phyloP scores from a whole-genome alignment of 2,797 vertebrate genomes.

The Rhynchotus rufescens region DNA sequence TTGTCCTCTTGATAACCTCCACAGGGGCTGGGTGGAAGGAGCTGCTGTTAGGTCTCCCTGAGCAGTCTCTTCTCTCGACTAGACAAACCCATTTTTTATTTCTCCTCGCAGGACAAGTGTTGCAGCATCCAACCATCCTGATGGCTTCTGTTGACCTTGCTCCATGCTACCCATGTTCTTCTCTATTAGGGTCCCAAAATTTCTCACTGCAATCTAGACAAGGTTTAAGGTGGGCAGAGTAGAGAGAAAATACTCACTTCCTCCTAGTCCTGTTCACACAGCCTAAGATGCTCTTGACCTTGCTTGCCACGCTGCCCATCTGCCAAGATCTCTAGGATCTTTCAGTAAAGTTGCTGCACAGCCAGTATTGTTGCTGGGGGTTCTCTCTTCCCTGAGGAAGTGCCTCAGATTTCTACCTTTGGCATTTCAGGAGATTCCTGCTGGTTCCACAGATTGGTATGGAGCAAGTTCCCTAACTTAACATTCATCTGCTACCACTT shows the following conservation, averaged over 20 bases:
- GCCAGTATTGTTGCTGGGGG: neutral
- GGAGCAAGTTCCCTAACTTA: neutral
- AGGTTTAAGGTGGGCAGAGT: neutral
- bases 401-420: neutral
- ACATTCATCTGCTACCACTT: neutral
- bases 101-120: neutral
- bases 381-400: neutral
- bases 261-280: neutral
- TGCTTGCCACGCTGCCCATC: neutral
- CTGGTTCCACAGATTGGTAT: neutral
- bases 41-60: neutral
- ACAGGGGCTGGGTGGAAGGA: accelerated
- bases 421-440: neutral
- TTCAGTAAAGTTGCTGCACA: neutral
- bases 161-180: neutral
- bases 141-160: neutral
- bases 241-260: neutral
- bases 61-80: neutral
- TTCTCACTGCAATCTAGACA: neutral
- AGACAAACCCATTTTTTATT: neutral
- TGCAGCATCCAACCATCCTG: neutral
- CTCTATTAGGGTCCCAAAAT: neutral
- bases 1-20: neutral
- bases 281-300: neutral
- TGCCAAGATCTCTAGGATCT: neutral